Conservation (phyloP, 2,888 invertebrate genomes). For the Spialia ferax region DNA sequence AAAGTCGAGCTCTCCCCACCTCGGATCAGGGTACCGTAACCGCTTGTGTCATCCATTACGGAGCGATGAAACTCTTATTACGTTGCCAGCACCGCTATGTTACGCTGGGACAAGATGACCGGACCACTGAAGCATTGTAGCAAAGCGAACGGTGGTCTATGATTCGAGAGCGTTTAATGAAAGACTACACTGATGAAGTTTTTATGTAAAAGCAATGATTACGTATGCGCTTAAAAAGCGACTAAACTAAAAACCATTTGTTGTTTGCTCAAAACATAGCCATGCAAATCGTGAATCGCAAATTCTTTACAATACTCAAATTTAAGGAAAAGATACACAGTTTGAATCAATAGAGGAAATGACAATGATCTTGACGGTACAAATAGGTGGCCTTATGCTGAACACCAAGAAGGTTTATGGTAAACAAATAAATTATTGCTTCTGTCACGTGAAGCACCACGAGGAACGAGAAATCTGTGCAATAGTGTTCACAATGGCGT, state of each 20-base stretch:
- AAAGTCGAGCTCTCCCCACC: conserved; percentile 60
- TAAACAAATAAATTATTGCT: conserved; percentile 36
- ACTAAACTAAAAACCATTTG: not conserved
- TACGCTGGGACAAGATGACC: conserved; percentile 54
- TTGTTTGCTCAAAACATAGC: not conserved
- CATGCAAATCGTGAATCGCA: too few species aligned
- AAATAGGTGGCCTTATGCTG: conserved; percentile 44
- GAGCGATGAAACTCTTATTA: conserved; percentile 78
- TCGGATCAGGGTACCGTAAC: conserved; percentile 72
- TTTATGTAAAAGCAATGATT: not conserved
- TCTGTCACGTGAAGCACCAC: conserved; percentile 23
- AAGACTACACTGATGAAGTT: not conserved
- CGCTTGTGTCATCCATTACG: conserved; percentile 83
- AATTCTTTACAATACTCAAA: too few species aligned
- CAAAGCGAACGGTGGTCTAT: conserved; percentile 16
- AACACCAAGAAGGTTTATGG: conserved; percentile 42
- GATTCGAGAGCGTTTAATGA: not conserved
- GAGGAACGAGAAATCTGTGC: not conserved
- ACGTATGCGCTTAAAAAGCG: not conserved
- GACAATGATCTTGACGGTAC: conserved; percentile 36
- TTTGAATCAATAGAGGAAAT: conserved; percentile 17
- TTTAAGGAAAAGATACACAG: not conserved
- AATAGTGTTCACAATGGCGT: conserved; percentile 17
- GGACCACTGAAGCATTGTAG: conserved; percentile 17
- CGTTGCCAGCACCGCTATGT: conserved; percentile 72